Evolutionary conservation across 2,888 invertebrate species (phyloP).

Genomic region (Xanthorhoe spadicearia): DNA sequence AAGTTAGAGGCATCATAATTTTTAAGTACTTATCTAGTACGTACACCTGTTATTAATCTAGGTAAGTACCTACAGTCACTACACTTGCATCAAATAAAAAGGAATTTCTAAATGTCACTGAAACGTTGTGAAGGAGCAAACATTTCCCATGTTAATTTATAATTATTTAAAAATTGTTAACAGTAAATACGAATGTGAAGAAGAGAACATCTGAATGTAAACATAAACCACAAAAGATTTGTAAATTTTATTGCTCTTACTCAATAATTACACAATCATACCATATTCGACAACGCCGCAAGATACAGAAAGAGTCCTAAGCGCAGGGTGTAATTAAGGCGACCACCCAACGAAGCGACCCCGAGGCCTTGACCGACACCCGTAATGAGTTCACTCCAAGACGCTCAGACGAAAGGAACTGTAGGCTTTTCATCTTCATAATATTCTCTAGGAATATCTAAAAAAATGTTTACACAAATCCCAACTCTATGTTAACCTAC

Average conservation of each 20-base stretch:
- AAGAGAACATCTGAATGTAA: not conserved
- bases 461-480: not conserved
- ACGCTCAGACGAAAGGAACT: conserved; percentile 43
- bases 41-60: too few species aligned
- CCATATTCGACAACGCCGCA: conserved; percentile 22
- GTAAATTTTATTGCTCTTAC: conserved; percentile 1
- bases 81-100: too few species aligned
- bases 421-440: conserved; percentile 46
- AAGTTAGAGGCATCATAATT: too few species aligned
- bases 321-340: conserved; percentile 81
- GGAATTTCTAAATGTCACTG: too few species aligned
- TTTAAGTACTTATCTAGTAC: too few species aligned
- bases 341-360: conserved; percentile 81
- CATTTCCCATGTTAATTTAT: too few species aligned
- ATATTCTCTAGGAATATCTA: conserved; percentile 6
- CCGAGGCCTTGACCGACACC: conserved; percentile 83
- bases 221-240: not conserved
- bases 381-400: conserved; percentile 78
- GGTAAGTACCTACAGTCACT: too few species aligned
- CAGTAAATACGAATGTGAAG: not conserved
- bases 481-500: not conserved
- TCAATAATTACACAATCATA: conserved; percentile 18
- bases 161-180: too few species aligned
- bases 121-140: too few species aligned
- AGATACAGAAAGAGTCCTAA: conserved; percentile 62